phyloP scores from a whole-genome alignment of 2,113 vertebrate species.

The Tetrax tetrax region DNA sequence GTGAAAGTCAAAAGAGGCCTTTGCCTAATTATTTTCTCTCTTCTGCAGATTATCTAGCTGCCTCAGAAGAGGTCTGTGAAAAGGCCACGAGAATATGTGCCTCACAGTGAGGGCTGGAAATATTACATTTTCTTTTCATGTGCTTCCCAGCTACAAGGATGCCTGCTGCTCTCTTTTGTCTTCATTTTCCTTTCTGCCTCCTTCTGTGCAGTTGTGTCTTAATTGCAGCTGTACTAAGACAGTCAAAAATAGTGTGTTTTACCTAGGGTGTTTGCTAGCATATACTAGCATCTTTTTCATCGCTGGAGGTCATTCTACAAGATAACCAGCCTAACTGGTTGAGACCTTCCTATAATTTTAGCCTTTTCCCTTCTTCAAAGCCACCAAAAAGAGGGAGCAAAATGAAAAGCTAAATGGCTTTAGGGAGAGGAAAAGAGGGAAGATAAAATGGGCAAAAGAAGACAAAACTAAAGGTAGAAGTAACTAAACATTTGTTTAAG shows the following conservation, averaged over 20 bases:
- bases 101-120: background rate
- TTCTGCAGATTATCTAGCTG: constrained; percentile 32
- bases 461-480: background rate
- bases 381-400: background rate
- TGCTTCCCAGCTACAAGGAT: background rate
- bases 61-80: constrained; percentile 34
- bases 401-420: background rate
- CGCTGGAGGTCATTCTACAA: background rate
- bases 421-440: background rate
- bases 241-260: background rate
- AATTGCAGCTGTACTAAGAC: background rate
- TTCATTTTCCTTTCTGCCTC: background rate
- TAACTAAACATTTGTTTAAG: background rate
- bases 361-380: background rate
- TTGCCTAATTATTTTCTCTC: constrained; percentile 53
- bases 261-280: background rate
- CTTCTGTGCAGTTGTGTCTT: background rate
- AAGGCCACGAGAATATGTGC: constrained; percentile 31
- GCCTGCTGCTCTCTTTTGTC: background rate
- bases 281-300: background rate
- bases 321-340: background rate
- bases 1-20: constrained; percentile 29
- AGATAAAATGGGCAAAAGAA: background rate
- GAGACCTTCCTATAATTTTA: background rate
- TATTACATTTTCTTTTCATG: constrained; percentile 50